phyloP scores from a whole-genome alignment of 2,888 invertebrate species.

The Pyrrhosoma nymphula region DNA sequence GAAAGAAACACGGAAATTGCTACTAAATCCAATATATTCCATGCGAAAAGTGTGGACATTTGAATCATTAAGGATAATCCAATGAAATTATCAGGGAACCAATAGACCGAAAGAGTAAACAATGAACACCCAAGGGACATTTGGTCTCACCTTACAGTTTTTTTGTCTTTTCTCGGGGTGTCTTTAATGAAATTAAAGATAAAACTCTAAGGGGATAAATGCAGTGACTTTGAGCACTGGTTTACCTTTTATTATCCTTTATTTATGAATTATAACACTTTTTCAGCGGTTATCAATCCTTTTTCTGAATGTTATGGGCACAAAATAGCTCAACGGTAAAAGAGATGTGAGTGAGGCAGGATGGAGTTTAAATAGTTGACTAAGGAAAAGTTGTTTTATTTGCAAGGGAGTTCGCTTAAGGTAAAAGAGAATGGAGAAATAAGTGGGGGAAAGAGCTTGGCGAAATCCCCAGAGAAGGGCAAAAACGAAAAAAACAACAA shows the following conservation, averaged over 20 bases:
- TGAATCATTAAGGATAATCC: no score
- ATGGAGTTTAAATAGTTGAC: background rate
- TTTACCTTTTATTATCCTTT: background rate
- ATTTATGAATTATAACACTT: background rate
- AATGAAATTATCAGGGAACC: no score
- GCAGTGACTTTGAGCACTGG: background rate
- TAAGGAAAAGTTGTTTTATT: background rate
- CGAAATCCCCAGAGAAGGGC: background rate
- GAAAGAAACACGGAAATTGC: no score
- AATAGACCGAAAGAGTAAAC: no score
- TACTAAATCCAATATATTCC: no score
- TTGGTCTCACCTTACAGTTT: no score
- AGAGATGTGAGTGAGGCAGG: background rate
- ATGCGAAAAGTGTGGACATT: no score
- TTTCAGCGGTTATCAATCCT: background rate
- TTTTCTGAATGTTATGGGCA: background rate
- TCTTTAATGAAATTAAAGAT: background rate
- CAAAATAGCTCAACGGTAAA: background rate
- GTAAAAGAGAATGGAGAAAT: background rate
- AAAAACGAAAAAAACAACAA: background rate
- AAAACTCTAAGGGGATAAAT: background rate
- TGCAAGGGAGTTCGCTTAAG: background rate
- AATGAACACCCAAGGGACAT: no score
- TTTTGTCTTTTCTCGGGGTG: no score
- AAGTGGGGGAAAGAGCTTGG: background rate